These are phyloP conservation scores for Stomatorhinus walkeri DNA, from an alignment of 2,797 vertebrate genomes.

Conservation along the genomic window DNA sequence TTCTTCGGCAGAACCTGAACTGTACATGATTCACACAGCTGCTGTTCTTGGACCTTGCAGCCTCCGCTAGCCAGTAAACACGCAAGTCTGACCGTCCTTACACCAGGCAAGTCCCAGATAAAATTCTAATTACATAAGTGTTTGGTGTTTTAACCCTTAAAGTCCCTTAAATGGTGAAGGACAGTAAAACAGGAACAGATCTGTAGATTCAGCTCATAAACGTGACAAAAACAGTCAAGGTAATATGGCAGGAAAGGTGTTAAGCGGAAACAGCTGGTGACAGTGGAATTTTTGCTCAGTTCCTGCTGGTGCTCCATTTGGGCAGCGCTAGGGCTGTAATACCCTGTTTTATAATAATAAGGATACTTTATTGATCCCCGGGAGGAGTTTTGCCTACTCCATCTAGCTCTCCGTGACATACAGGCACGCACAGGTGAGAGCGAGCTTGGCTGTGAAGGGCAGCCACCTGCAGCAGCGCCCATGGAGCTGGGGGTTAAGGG, in stretches of 20 bases:
- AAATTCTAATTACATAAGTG: neutral
- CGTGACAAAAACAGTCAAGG: neutral
- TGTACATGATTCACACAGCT: neutral
- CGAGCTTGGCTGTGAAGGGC: neutral
- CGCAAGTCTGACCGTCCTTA: neutral
- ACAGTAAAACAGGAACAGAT: neutral
- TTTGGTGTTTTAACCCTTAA: neutral
- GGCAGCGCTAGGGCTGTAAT: neutral
- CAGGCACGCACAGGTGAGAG: neutral
- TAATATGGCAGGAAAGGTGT: neutral
- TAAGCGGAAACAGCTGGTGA: neutral
- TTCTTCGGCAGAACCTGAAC: neutral
- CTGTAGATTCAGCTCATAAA: neutral
- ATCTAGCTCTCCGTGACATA: neutral
- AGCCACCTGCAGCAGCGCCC: neutral
- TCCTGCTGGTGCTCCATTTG: neutral
- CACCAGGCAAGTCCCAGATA: neutral
- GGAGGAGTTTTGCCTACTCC: neutral
- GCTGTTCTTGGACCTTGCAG: neutral
- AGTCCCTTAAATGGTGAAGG: neutral
- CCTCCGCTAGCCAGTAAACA: neutral
- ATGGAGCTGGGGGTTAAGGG: neutral
- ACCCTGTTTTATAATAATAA: too few relatives aligned
- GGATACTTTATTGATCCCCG: neutral
- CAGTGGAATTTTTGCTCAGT: neutral